Conservation (phyloP, 1,140 invertebrate genomes). For the Cherax destructor region DNA sequence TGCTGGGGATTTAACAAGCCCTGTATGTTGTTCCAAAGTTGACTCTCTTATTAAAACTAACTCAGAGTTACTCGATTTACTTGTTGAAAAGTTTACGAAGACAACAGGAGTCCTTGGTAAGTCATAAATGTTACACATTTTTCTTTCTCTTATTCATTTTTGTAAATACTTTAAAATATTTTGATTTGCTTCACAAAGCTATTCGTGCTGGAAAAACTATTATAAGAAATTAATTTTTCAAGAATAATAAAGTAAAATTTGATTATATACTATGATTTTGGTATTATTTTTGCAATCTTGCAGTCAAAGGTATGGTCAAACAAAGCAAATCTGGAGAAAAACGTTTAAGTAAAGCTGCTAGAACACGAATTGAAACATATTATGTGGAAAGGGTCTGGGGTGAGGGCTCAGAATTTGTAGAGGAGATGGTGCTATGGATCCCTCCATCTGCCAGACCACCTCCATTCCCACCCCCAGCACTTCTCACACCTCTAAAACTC, state of each 20-base stretch:
- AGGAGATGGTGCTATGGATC: conserved; percentile 62
- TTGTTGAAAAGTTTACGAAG: conserved; percentile 63
- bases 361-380: conserved; percentile 58
- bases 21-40: conserved; percentile 57
- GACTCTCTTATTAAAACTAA: conserved; percentile 64
- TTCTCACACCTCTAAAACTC: conserved; percentile 42
- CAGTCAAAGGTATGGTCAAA: conserved; percentile 68
- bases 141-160: background rate
- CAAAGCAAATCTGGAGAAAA: conserved; percentile 59
- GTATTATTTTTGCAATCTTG: background rate
- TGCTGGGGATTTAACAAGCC: conserved; percentile 40
- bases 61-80: conserved; percentile 55
- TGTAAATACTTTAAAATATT: background rate
- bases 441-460: conserved; percentile 54
- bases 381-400: conserved; percentile 68
- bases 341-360: conserved; percentile 56
- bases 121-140: background rate
- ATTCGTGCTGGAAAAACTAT: background rate
- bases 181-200: background rate
- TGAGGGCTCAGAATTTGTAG: conserved; percentile 63
- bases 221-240: background rate
- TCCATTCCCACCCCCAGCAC: conserved; percentile 64
- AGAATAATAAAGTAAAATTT: background rate
- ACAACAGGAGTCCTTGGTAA: conserved; percentile 56
- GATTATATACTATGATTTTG: too few relatives aligned